Conservation (phyloP, 2,888 invertebrate genomes). For the Heliconius aoede region DNA sequence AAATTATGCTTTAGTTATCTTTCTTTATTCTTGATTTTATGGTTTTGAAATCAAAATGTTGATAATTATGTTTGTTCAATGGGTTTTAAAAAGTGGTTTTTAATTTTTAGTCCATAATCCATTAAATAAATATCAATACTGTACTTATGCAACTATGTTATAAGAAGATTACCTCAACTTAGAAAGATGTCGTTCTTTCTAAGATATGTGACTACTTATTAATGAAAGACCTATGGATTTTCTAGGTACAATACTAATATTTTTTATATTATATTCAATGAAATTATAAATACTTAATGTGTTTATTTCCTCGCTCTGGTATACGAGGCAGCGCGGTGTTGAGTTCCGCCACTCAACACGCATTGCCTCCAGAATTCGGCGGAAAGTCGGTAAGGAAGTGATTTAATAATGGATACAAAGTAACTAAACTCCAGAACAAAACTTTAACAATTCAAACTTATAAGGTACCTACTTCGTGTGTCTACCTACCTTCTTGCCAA, state of each 20-base stretch:
- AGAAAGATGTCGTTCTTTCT: neutral
- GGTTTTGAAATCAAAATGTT: neutral
- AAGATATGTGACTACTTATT: too few relatives aligned
- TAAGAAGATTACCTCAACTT: too few relatives aligned
- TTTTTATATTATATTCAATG: too few relatives aligned
- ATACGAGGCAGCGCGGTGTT: neutral
- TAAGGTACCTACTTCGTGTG: too few relatives aligned
- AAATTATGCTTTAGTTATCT: neutral
- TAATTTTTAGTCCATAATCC: neutral
- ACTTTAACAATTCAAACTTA: too few relatives aligned
- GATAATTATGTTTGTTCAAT: neutral
- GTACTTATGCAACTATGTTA: too few relatives aligned
- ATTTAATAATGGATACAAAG: too few relatives aligned
- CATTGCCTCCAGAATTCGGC: neutral
- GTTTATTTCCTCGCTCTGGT: neutral
- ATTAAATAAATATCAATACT: neutral
- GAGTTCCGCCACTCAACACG: neutral
- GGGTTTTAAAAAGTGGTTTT: neutral
- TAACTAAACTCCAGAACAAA: too few relatives aligned
- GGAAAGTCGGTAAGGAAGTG: too few relatives aligned
- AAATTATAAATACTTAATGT: neutral
- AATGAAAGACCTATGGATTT: too few relatives aligned
- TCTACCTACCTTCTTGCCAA: too few relatives aligned
- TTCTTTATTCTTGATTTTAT: constrained; percentile 4
- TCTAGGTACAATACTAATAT: too few relatives aligned